phyloP scores from a whole-genome alignment of 1,140 invertebrate species.

The Caerostris darwini region DNA sequence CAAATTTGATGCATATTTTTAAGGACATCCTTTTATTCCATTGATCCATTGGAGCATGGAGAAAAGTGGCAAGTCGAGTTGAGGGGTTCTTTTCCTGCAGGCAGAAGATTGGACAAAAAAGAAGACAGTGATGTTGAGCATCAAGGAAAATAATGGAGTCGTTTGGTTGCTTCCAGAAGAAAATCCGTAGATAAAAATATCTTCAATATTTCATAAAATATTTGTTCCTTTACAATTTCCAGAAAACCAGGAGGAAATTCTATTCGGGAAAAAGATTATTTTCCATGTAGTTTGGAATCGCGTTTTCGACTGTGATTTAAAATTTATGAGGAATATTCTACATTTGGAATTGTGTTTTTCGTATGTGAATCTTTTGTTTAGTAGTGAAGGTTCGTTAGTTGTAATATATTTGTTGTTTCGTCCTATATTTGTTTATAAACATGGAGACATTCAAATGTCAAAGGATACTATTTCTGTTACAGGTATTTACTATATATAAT shows the following conservation, averaged over 20 bases:
- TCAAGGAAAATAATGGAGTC: slow-evolving; percentile 28
- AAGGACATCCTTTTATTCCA: not conserved
- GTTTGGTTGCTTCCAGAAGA: slow-evolving; percentile 6
- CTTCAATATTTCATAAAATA: slow-evolving; percentile 7
- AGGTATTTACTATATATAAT: too few relatives aligned
- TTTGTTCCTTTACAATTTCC: not conserved
- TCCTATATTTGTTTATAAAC: too few relatives aligned
- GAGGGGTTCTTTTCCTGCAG: slow-evolving; percentile 14
- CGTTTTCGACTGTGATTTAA: slow-evolving; percentile 8
- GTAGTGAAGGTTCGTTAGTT: not conserved
- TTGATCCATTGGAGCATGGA: not conserved
- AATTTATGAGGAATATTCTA: not conserved
- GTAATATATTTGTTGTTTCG: too few relatives aligned
- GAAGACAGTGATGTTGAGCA: slow-evolving; percentile 37
- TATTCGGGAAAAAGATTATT: not conserved
- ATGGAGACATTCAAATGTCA: too few relatives aligned
- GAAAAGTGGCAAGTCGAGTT: not conserved
- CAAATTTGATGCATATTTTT: too few relatives aligned
- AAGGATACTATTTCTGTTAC: too few relatives aligned
- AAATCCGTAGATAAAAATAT: slow-evolving; percentile 21
- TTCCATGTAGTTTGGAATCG: not conserved
- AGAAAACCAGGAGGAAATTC: not conserved
- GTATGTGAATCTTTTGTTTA: not conserved
- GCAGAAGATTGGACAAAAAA: slow-evolving; percentile 32
- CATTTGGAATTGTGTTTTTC: not conserved